phyloP scores from a whole-genome alignment of 2,888 invertebrate species.

The Ochlodes sylvanus region DNA sequence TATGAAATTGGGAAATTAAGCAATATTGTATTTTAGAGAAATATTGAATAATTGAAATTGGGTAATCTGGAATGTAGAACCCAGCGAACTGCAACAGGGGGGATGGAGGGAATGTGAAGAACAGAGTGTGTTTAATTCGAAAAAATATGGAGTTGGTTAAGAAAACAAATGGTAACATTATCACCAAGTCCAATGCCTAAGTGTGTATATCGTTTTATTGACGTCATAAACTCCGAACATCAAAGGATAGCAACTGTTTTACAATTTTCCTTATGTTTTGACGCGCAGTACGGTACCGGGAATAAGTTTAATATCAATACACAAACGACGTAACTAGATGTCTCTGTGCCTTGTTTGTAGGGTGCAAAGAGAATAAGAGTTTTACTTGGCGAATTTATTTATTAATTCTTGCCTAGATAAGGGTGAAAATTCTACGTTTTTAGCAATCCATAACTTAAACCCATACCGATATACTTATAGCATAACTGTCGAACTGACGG shows the following conservation, averaged over 20 bases:
- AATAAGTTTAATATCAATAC: background rate
- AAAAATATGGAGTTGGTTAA: background rate
- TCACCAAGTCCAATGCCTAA: background rate
- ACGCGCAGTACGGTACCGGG: background rate
- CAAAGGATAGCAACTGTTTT: background rate
- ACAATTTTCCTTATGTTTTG: background rate
- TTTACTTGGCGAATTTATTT: too few species aligned
- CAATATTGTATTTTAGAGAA: too few species aligned
- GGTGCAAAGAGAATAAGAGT: background rate
- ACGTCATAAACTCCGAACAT: constrained; percentile 1
- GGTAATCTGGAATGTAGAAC: too few species aligned
- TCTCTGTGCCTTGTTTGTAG: background rate
- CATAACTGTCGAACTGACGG: too few species aligned
- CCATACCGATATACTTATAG: too few species aligned
- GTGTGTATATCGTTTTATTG: constrained; percentile 2
- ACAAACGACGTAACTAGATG: background rate
- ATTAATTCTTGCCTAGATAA: too few species aligned
- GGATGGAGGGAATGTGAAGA: too few species aligned
- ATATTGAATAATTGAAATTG: too few species aligned
- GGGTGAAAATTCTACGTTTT: too few species aligned
- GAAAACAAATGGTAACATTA: constrained; percentile 1
- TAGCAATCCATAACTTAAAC: too few species aligned
- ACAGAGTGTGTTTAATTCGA: background rate
- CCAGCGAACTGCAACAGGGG: too few species aligned
- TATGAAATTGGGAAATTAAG: too few species aligned